Evolutionary conservation across 1,140 invertebrate species (phyloP).

Genomic region (Pollicipes pollicipes): DNA sequence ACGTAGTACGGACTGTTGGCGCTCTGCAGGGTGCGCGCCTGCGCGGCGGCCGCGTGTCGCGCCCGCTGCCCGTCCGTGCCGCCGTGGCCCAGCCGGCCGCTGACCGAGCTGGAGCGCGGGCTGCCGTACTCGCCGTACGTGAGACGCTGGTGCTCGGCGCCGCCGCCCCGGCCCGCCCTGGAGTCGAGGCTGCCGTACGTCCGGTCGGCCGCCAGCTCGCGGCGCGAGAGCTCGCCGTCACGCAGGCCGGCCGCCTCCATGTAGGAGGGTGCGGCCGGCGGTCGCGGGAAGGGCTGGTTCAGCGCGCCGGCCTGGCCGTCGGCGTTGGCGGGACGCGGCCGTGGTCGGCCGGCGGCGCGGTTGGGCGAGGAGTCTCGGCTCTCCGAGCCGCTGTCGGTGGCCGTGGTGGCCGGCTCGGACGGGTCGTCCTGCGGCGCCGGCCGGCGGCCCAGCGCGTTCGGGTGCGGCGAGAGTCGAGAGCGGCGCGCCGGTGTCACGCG

Average conservation of each 20-base stretch:
- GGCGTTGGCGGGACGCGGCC: neutral
- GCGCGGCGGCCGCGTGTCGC: too few species aligned
- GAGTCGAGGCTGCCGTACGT: neutral
- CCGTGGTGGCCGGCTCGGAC: conserved; percentile 4
- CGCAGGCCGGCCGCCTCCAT: neutral
- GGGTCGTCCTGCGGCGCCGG: neutral
- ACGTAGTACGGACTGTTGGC: too few species aligned
- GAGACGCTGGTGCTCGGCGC: neutral
- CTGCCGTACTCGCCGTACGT: neutral
- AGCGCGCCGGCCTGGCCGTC: neutral
- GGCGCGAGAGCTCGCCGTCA: neutral
- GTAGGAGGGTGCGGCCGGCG: neutral
- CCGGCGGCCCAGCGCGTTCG: neutral
- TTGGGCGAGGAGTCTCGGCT: neutral
- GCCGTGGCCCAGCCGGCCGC: too few species aligned
- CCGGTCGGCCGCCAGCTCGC: neutral
- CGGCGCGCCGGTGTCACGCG: neutral
- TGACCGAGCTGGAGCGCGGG: neutral
- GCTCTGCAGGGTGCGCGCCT: too few species aligned
- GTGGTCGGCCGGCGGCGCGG: neutral
- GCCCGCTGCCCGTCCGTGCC: too few species aligned
- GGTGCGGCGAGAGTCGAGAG: neutral
- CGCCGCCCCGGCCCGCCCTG: too few species aligned
- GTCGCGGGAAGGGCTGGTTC: neutral
- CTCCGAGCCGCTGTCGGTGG: conserved; percentile 5